Evolutionary conservation across 92 coral and sea anemone genomes (phyloP).

Genomic region (Actinernus sp.): DNA sequence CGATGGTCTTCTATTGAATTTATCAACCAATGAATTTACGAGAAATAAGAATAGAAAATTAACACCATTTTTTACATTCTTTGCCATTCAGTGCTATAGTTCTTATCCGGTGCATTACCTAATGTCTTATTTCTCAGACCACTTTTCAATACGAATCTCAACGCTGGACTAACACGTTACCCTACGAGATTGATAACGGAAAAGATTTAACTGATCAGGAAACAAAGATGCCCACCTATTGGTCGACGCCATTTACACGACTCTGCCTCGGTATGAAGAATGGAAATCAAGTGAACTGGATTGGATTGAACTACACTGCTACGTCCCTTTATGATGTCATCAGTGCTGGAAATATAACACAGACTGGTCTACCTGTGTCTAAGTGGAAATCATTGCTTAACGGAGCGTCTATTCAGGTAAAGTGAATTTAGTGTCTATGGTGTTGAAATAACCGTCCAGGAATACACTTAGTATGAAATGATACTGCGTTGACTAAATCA

Average conservation of each 20-base stretch:
- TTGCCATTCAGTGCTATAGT: too few relatives aligned
- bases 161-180: slow-evolving; percentile 34
- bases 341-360: not conserved
- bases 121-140: too few relatives aligned
- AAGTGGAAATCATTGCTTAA: slow-evolving; percentile 65
- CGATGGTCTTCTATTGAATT: too few relatives aligned
- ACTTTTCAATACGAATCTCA: slow-evolving; percentile 63
- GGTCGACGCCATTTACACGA: slow-evolving; percentile 52
- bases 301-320: slow-evolving; percentile 35
- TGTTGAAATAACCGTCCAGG: not conserved
- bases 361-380: slow-evolving; percentile 21
- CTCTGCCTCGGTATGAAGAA: slow-evolving; percentile 79
- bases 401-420: slow-evolving; percentile 56
- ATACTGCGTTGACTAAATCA: too few relatives aligned
- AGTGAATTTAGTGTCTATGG: not conserved
- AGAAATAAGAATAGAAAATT: too few relatives aligned
- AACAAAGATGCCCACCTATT: slow-evolving; percentile 62
- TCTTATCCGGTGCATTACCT: too few relatives aligned
- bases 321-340: slow-evolving; percentile 37
- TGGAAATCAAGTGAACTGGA: slow-evolving; percentile 42
- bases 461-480: too few relatives aligned
- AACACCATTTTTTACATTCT: too few relatives aligned
- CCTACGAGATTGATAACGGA: slow-evolving; percentile 36
- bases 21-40: too few relatives aligned
- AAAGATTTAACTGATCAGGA: slow-evolving; percentile 34